Conservation (phyloP, 2,888 invertebrate species). For the Antheraea assamensis region DNA sequence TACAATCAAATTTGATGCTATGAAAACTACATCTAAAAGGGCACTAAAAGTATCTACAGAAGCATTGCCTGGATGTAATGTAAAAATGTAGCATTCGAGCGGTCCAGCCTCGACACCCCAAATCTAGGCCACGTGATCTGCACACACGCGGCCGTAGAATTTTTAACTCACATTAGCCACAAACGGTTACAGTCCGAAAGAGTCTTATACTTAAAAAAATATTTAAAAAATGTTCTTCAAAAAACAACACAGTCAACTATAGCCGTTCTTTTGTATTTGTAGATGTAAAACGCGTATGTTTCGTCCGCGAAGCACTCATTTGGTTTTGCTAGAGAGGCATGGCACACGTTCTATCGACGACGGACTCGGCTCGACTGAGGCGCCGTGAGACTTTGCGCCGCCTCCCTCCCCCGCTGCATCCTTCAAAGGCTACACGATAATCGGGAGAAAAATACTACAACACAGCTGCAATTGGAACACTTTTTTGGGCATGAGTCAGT, state of each 20-base stretch:
- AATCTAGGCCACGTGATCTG: constrained; percentile 75
- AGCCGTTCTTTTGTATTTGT: constrained; percentile 43
- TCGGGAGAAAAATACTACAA: constrained; percentile 73
- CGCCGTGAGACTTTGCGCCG: constrained; percentile 32
- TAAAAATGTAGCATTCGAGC: constrained; percentile 64
- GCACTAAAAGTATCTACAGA: constrained; percentile 41
- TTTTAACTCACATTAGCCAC: constrained; percentile 77
- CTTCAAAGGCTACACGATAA: constrained; percentile 74
- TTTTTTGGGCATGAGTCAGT: constrained; percentile 75
- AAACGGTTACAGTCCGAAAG: constrained; percentile 67
- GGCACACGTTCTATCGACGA: constrained; percentile 57
- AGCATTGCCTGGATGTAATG: constrained; percentile 65
- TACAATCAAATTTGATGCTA: constrained; percentile 1
- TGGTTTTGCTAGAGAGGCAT: constrained; percentile 55
- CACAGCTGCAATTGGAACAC: constrained; percentile 74
- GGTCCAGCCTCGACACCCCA: constrained; percentile 67
- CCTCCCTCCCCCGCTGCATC: constrained; percentile 64
- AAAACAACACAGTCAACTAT: constrained; percentile 64
- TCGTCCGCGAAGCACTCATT: constrained; percentile 69
- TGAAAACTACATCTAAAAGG: constrained; percentile 40
- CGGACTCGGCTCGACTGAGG: constrained; percentile 66
- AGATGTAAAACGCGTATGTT: constrained; percentile 53
- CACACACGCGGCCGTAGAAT: constrained; percentile 58
- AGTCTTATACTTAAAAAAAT: constrained; percentile 50
- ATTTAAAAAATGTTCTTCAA: constrained; percentile 35